Base-by-base conservation (phyloP, 2,888 invertebrate genomes). In the Doris montereyensis region DNA sequence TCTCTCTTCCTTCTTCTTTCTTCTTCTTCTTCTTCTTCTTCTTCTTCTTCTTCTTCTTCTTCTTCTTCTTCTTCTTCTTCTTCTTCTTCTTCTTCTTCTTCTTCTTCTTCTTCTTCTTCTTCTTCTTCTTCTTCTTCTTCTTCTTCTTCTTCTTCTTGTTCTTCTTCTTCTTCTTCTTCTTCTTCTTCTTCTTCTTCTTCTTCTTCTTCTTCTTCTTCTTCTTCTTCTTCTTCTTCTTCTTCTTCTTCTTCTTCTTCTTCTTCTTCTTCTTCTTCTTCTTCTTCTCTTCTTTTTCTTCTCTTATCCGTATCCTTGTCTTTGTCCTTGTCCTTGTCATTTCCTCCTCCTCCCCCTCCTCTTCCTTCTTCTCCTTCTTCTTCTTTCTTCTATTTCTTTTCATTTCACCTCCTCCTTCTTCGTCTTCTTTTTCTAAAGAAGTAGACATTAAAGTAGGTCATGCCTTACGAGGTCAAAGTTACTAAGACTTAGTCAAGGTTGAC, bases 251-350 rank as follows among this genome's bases (percentile, higher is more conserved):
- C 24, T 68, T 8, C 30, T 76, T n/a, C 57, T 68, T 8, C 30
- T 68, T 17, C 32, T 68, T 17, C 21, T n/a, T n/a, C 4, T 57
- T 8, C 35, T 52, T 21, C 57, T 70, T 8, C 57, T 77, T 8
- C 32, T 77, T n/a, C 57, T 68, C 30, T 62, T 77, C 26, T 68
- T 77, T 34, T 28, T 32, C 35, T n/a, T 34, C 35, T 34, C 76
- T 76, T 13, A 57, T 76, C 13, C 41, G 35, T 21, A 28, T 65
- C 17, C n/a, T n/a, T n/a, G n/a, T n/a, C n/a, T n/a, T n/a, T n/a
- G n/a, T n/a, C n/a, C n/a, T n/a, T n/a, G n/a, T n/a, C n/a, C n/a
- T n/a, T n/a, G n/a, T n/a, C n/a, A n/a, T n/a, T n/a, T n/a, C n/a
- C n/a, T n/a, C n/a, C n/a, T n/a, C n/a, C n/a, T n/a, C n/a, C n/a